Conservation (phyloP, 2,113 vertebrate genomes). For the Eublepharis macularius region DNA sequence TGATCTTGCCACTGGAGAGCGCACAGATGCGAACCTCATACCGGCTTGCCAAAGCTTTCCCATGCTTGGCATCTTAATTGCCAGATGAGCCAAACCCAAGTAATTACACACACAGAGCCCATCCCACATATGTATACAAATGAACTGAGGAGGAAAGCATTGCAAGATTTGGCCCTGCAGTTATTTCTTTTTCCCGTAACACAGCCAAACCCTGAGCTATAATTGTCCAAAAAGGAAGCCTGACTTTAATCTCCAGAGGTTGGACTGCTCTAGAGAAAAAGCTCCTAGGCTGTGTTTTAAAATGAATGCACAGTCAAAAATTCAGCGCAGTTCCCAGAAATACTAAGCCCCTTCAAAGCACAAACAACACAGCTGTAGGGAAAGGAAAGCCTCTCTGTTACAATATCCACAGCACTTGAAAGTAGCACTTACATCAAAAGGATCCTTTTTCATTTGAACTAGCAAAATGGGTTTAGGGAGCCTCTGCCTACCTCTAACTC, state of each 20-base stretch:
- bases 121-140: slow-evolving; percentile 5
- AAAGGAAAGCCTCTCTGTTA: slow-evolving; percentile 60
- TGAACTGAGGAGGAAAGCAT: neutral
- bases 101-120: neutral
- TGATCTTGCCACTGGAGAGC: neutral
- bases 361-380: slow-evolving; percentile 28
- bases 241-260: slow-evolving; percentile 33
- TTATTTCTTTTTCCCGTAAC: neutral
- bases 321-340: slow-evolving; percentile 72
- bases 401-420: neutral
- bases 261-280: slow-evolving; percentile 45
- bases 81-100: neutral
- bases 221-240: slow-evolving; percentile 56
- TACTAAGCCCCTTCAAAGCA: slow-evolving; percentile 36
- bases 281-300: slow-evolving; percentile 46
- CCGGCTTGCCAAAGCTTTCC: neutral
- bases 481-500: neutral
- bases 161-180: neutral
- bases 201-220: slow-evolving; percentile 17
- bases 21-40: neutral
- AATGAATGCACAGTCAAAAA: slow-evolving; percentile 54
- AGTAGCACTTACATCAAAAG: slow-evolving; percentile 39
- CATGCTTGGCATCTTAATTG: neutral
- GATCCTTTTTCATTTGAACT: slow-evolving; percentile 42
- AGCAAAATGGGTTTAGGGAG: slow-evolving; percentile 16